Evolutionary conservation across 2,888 invertebrate species (phyloP), one percentile per base, ranked within the genome.

Genomic region (Calephelis perditalis): DNA sequence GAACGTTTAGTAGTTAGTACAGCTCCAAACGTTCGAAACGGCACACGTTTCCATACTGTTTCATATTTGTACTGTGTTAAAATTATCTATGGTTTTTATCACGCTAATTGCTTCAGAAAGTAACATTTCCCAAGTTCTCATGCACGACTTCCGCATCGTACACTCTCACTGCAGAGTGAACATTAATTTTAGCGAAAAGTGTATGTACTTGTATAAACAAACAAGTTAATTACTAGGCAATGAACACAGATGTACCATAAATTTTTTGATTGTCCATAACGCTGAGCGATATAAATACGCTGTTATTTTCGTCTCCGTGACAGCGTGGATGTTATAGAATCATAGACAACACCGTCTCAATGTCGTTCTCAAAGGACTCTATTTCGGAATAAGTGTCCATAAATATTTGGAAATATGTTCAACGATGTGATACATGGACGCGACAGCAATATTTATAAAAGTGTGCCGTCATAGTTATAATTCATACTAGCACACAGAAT

Each of bases 201-300:
- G 26, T 26, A 49, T 26, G 15, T 26, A 26, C 49, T 49, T 15
- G 63, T 12, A 56, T 37, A 55, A 55, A 55, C 37, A 55, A 55
- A 26, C 26, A 57, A 57, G 26, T 11, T 40, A 43, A 44, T 44
- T 57, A 45, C 57, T 44, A 12, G 36, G 12, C 54, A 55, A 55
- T 36, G 15, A 45, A 59, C 59, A 55, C 58, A 58, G 47, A 49
- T 26, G 58, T 15, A 62, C 60, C 62, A 64, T 62, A 62, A 62
- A 59, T 57, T 60, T 59, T 59, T 62, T 64, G 60, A 59, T 58
- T 60, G 58, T 58, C 62, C 62, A 64, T 64, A 61, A 59, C 58
- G 60, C 54, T 57, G 56, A 44, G 46, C 57, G 62, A 56, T 58
- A 60, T 60, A 62, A 59, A 64, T 63, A 63, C 11, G 10, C 61